phyloP scores from a whole-genome alignment of 2,888 invertebrate species.

The Drosophila limbata region DNA sequence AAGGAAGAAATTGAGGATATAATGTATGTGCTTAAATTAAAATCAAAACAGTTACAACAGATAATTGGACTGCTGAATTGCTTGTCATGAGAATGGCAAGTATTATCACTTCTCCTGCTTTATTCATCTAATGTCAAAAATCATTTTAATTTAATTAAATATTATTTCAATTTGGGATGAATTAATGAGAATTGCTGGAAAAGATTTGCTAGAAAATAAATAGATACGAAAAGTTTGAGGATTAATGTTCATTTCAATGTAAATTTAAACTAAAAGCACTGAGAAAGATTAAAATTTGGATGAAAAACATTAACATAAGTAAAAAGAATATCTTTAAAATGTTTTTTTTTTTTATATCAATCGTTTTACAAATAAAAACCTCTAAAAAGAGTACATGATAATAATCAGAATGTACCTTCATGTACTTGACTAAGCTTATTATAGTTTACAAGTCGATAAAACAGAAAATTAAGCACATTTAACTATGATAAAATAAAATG shows the following conservation, averaged over 20 bases:
- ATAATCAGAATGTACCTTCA: no score
- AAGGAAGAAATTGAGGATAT: background rate
- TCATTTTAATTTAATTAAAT: constrained; percentile 8
- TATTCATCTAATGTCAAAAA: constrained; percentile 1
- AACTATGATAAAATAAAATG: background rate
- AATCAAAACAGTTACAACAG: constrained; percentile 19
- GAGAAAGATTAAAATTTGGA: no score
- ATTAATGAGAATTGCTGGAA: background rate
- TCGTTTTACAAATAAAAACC: no score
- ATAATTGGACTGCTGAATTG: constrained; percentile 14
- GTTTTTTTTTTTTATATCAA: no score
- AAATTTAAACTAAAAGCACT: no score
- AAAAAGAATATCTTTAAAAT: no score
- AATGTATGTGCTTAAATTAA: constrained; percentile 17
- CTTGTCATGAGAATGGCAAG: background rate
- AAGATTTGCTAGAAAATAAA: background rate
- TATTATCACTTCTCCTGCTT: background rate
- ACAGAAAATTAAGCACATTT: background rate
- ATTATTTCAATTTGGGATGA: background rate
- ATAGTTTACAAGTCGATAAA: background rate
- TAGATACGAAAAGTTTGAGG: background rate
- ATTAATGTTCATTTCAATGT: background rate
- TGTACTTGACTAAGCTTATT: background rate
- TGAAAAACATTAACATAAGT: no score
- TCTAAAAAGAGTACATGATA: no score